Conservation (phyloP, 2,113 vertebrate species). For the Panthera leo region DNA sequence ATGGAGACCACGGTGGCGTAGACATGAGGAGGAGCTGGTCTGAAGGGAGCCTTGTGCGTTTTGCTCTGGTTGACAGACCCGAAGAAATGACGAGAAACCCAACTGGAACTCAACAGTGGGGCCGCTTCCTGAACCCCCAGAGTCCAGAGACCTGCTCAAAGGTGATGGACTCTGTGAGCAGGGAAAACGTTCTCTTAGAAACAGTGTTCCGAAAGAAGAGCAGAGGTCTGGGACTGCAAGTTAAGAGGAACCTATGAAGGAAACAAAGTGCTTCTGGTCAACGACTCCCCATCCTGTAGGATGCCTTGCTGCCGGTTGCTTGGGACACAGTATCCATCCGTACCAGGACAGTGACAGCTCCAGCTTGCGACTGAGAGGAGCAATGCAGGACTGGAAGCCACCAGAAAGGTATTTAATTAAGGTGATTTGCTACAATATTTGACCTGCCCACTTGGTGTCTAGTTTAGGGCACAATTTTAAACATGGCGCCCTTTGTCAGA, state of each 20-base stretch:
- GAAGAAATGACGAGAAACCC: background rate
- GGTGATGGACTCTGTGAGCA: background rate
- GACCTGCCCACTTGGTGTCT: background rate
- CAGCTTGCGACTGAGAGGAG: background rate
- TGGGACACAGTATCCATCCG: accelerated
- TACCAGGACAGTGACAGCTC: background rate
- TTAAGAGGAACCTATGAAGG: background rate
- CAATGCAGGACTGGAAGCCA: background rate
- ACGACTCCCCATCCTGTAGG: background rate
- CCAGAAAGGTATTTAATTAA: too few relatives aligned
- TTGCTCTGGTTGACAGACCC: background rate
- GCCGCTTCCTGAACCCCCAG: background rate
- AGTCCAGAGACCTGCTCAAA: background rate
- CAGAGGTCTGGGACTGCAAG: background rate
- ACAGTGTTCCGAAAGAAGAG: background rate
- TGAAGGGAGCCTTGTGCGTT: background rate
- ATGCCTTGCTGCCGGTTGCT: background rate
- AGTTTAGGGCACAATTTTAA: background rate
- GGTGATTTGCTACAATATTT: background rate
- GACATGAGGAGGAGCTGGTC: background rate
- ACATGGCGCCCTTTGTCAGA: accelerated
- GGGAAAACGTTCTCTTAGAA: background rate
- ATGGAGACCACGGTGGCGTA: background rate
- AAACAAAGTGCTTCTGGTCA: background rate
- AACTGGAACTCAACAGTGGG: background rate